A percentile compares a stretch with the other conserved stretches of the same genome.
These are phyloP conservation scores for Axis porcinus DNA, from an alignment of 2,113 vertebrate genomes.

Conservation along the genomic window DNA sequence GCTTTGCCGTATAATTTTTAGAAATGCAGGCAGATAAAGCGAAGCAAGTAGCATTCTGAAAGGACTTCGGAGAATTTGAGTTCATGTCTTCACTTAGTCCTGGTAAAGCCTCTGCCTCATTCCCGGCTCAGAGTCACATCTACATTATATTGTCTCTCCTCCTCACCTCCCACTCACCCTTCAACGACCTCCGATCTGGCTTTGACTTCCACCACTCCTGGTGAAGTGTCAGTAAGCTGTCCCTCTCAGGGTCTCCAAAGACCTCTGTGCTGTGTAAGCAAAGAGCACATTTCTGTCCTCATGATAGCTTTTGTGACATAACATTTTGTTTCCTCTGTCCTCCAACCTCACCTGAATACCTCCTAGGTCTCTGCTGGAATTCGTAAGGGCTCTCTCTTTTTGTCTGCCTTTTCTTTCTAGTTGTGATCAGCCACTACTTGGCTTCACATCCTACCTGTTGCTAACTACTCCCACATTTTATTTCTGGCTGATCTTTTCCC, in stretches of 20 bases:
- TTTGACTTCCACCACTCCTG: not conserved
- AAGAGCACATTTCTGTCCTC: not conserved
- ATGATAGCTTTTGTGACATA: not conserved
- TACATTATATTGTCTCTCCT: not conserved
- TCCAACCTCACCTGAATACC: not conserved
- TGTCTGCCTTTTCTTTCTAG: not conserved
- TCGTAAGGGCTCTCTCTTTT: not conserved
- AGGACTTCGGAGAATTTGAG: not conserved
- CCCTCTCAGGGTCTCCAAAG: not conserved
- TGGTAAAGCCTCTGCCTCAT: not conserved
- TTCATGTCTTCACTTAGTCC: not conserved
- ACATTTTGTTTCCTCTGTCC: not conserved
- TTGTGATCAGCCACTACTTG: not conserved
- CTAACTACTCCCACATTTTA: fast-evolving
- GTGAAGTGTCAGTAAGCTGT: not conserved
- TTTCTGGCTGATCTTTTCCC: not conserved
- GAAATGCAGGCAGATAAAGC: not conserved
- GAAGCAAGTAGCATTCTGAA: not conserved
- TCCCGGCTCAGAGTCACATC: not conserved
- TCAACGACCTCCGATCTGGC: fast-evolving
- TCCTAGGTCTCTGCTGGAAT: too few relatives aligned
- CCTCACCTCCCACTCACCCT: not conserved
- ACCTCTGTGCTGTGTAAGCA: too few relatives aligned
- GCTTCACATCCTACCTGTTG: fast-evolving
- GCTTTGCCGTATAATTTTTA: not conserved